Base-by-base conservation (phyloP, 2,888 invertebrate species). In the Coremacera marginata region DNA sequence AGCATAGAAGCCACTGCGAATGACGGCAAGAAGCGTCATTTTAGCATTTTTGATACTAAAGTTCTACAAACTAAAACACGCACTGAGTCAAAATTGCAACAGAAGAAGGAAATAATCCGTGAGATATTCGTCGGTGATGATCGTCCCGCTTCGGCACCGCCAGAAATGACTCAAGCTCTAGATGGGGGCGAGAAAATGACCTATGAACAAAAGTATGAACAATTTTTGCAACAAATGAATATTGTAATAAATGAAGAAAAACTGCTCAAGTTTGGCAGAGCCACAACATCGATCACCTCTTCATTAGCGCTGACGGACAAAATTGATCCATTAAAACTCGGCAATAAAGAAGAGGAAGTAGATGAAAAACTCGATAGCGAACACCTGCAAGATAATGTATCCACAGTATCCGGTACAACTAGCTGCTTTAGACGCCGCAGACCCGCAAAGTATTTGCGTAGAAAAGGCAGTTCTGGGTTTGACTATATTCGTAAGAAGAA, bases 401-500 rank as follows among this genome's bases (percentile, higher is more conserved):
- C 75, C 49, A 44, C 63, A 63, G 37, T 63, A 49, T 37, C 49
- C 9, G 70, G 19, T 31, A 34, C 72, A 9, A 68, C 81, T 1
- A 81, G 81, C 76, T 80, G 82, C 75, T 80, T 82, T 22, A 82
- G 85, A 27, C 84, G 87, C 31, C 83, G 84, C 52, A 82, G 81
- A 70, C 82, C 74, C 4, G 82, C 82, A 52, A 86, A 87, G 78
- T 86, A 88, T 82, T 79, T 87, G 55, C 83, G 89, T 0, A 84
- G 88, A n/a, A 89, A 89, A 80, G 88, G 88, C 7, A 89, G 89
- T 79, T 90, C 90, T 5, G 90, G 90, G 2, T 96, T 96, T 88
- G 96, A 96, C 90, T 96, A 96, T 82, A 95, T 96, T 79, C 91
- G 96, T 51, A 96, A 96, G 86, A 96, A 96, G 90, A 96, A 96